phyloP scores from a whole-genome alignment of 2,113 vertebrate species.

The Barnardius zonarius region DNA sequence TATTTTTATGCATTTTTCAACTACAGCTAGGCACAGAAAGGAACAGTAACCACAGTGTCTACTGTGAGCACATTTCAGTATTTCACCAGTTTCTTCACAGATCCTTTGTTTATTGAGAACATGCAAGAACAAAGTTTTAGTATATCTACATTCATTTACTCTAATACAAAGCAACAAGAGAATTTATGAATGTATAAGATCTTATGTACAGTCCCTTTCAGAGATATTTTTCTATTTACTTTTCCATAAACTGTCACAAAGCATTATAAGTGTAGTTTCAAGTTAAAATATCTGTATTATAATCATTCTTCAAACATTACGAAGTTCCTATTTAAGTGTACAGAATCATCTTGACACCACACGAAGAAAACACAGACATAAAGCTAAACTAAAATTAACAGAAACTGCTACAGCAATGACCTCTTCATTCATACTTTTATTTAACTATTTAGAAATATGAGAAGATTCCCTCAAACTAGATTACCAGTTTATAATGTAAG shows the following conservation, averaged over 20 bases:
- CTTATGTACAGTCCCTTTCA: neutral
- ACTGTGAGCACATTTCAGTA: constrained; percentile 4
- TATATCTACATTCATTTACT: neutral
- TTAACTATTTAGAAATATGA: neutral
- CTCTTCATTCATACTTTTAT: constrained; percentile 1
- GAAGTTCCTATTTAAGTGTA: neutral
- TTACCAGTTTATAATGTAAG: constrained; percentile 22
- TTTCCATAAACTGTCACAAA: neutral
- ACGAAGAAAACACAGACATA: neutral
- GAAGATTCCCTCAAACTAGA: neutral
- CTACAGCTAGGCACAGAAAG: neutral
- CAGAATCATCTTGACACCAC: neutral
- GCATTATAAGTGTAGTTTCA: neutral
- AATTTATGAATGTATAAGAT: neutral
- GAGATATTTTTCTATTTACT: neutral
- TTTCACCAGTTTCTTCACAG: constrained; percentile 4
- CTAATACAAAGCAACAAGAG: neutral
- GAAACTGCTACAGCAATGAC: neutral
- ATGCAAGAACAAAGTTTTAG: neutral
- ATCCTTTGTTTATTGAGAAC: constrained; percentile 13
- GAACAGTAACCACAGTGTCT: constrained; percentile 31
- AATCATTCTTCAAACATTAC: neutral
- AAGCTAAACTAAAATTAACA: neutral
- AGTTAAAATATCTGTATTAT: neutral
- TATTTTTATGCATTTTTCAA: constrained; percentile 4